Percentiles rank a stretch among this genome's conserved stretches.
phyloP scores from a whole-genome alignment of 1,140 invertebrate species.

The Aphidius gifuensis region DNA sequence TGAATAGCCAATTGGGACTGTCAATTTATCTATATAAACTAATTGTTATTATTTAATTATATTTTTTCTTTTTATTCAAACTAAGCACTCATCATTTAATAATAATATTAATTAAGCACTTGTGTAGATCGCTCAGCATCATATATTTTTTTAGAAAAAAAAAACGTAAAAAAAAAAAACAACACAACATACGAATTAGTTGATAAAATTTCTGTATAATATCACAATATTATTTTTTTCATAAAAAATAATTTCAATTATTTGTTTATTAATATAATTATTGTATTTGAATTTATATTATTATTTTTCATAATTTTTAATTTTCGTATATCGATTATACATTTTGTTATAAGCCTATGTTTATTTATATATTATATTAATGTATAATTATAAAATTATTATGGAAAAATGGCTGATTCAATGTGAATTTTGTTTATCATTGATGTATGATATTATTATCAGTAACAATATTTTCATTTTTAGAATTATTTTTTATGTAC shows the following conservation, averaged over 20 bases:
- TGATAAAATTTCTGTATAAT: no score
- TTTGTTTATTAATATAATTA: no score
- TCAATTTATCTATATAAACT: no score
- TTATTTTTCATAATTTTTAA: slow-evolving; percentile 18
- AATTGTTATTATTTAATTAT: no score
- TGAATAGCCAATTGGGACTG: no score
- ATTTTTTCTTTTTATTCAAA: no score
- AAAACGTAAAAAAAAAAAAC: slow-evolving; percentile 14
- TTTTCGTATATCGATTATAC: slow-evolving; percentile 7
- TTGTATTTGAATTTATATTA: slow-evolving; percentile 17
- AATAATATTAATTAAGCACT: no score
- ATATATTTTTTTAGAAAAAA: not conserved
- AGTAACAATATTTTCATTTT: slow-evolving; percentile 8
- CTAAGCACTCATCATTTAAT: no score
- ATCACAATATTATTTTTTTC: not conserved
- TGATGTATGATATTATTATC: slow-evolving; percentile 43
- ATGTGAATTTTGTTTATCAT: slow-evolving; percentile 33
- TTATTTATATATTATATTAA: slow-evolving; percentile 7
- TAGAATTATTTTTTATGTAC: slow-evolving; percentile 43
- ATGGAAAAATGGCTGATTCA: slow-evolving; percentile 24
- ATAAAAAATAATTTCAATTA: slow-evolving; percentile 8
- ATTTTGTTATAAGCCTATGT: slow-evolving; percentile 18
- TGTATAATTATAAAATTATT: slow-evolving; percentile 21
- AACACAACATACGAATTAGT: no score
- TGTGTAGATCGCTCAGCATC: no score